phyloP scores from a whole-genome alignment of 2,888 invertebrate genomes.

The Disparrhopalites patrizii region DNA sequence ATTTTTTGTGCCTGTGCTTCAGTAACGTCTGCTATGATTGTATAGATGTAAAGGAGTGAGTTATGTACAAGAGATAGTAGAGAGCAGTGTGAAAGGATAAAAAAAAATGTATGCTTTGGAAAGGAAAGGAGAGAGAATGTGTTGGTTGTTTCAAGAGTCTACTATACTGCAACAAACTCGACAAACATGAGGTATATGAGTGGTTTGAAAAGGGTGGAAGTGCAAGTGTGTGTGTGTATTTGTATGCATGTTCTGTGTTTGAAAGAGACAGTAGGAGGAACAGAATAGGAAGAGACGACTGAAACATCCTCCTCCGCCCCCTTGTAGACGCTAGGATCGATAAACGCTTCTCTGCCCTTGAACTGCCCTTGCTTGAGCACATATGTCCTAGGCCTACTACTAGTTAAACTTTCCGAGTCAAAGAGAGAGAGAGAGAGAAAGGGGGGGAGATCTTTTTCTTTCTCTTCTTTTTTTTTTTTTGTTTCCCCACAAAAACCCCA shows the following conservation, averaged over 20 bases:
- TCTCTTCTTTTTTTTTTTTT: too few species aligned
- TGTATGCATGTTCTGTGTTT: conserved; percentile 1
- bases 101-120: too few species aligned
- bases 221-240: neutral
- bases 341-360: conserved; percentile 39
- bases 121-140: neutral
- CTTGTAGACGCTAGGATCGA: conserved; percentile 15
- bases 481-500: neutral
- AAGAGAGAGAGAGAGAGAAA: neutral
- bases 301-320: conserved; percentile 15
- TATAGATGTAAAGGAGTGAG: too few species aligned
- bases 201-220: too few species aligned
- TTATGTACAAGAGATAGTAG: too few species aligned
- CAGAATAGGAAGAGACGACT: neutral
- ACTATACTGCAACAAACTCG: too few species aligned
- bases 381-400: conserved; percentile 27
- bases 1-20: conserved; percentile 2
- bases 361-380: conserved; percentile 43
- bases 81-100: too few species aligned
- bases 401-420: neutral
- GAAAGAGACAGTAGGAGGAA: neutral
- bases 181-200: too few species aligned
- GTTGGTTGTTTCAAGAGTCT: neutral
- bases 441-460: too few species aligned
- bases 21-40: too few species aligned